Evolutionary conservation across 2,797 vertebrate genomes (phyloP).

Genomic region (Danio albolineatus): DNA sequence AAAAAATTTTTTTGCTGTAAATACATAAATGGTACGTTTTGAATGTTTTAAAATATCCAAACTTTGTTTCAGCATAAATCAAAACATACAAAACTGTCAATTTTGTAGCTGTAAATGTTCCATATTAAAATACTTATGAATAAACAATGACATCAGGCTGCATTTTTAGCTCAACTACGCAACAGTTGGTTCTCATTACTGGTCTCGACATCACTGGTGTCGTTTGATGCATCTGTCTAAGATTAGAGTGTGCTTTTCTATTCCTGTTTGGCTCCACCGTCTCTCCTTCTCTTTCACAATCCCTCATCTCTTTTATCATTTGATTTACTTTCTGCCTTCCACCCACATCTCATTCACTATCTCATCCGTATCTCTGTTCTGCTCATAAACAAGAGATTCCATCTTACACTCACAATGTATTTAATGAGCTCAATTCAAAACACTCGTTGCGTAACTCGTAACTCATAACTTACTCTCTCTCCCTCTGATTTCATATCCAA

Average conservation of each 20-base stretch:
- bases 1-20: too few species aligned
- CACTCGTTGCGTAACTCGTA: slow-evolving; percentile 18
- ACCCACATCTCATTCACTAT: not conserved
- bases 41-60: too few species aligned
- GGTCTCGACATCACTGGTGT: not conserved
- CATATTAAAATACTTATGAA: too few species aligned
- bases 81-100: too few species aligned
- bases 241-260: not conserved
- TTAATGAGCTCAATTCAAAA: slow-evolving; percentile 39
- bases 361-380: not conserved
- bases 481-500: slow-evolving; percentile 8
- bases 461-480: not conserved
- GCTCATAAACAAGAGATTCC: slow-evolving; percentile 16
- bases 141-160: too few species aligned
- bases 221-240: slow-evolving; percentile 12
- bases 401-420: slow-evolving; percentile 19
- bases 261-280: not conserved
- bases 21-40: too few species aligned
- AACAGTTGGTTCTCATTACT: slow-evolving; percentile 1
- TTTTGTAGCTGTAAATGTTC: too few species aligned
- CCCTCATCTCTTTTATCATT: slow-evolving; percentile 20
- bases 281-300: slow-evolving; percentile 10
- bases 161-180: not conserved
- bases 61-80: too few species aligned
- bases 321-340: not conserved